These are phyloP conservation scores for Hetaerina titia DNA, from an alignment of 2,888 invertebrate species.

Conservation along the genomic window DNA sequence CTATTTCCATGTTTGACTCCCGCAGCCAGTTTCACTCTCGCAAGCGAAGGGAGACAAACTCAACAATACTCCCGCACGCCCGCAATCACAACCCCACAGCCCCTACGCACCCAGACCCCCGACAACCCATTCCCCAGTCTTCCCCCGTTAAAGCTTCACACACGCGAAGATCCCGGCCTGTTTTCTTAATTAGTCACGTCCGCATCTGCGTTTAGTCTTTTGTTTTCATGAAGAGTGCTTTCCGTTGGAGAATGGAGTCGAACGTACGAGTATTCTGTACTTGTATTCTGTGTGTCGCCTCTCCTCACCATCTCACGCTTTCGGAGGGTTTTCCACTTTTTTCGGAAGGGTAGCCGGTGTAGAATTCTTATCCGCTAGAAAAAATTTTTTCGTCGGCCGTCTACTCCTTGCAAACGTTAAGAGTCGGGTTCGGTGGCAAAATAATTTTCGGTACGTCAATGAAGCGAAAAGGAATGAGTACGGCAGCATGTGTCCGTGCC, in stretches of 20 bases:
- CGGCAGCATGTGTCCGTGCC: not conserved
- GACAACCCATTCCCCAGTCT: not conserved
- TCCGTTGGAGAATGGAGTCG: constrained; percentile 5
- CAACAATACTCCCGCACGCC: not conserved
- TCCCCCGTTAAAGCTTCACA: not conserved
- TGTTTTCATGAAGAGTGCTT: constrained; percentile 7
- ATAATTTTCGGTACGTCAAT: not conserved
- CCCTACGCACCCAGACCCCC: not conserved
- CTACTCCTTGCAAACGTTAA: not conserved
- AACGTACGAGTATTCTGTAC: too few relatives aligned
- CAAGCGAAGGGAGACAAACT: not conserved
- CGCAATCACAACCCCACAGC: not conserved
- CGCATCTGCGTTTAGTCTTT: not conserved
- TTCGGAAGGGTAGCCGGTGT: not conserved
- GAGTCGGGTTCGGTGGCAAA: not conserved
- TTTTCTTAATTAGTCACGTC: constrained; percentile 59
- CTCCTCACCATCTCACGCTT: not conserved
- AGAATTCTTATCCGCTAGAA: not conserved
- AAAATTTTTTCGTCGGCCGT: not conserved
- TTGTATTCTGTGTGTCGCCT: not conserved
- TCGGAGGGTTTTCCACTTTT: not conserved
- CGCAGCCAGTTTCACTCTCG: not conserved
- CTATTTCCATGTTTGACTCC: constrained; percentile 20
- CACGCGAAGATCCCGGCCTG: not conserved
- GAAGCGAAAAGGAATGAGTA: not conserved